Evolutionary conservation across 1,140 invertebrate genomes (phyloP).

Genomic region (Ceratina australensis): DNA sequence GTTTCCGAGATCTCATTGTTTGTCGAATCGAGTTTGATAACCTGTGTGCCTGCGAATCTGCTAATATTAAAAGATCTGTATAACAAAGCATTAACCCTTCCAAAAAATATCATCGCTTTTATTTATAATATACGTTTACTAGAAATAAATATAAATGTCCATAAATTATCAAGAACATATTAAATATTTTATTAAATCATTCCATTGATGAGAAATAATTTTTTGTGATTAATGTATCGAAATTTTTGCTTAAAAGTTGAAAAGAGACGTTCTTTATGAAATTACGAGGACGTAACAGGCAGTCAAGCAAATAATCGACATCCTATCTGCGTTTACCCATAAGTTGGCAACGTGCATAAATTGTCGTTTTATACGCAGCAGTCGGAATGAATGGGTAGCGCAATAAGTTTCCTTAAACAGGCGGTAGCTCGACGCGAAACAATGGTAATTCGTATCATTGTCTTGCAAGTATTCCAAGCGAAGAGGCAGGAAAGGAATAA

Average conservation of each 20-base stretch:
- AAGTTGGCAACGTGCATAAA: neutral
- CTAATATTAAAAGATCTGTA: neutral
- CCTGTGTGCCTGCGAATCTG: neutral
- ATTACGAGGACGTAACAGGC: too few species aligned
- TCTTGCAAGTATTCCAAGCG: neutral
- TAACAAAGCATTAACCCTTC: neutral
- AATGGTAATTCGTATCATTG: constrained; percentile 39
- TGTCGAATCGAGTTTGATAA: neutral
- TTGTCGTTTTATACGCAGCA: neutral
- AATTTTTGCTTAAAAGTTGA: too few species aligned
- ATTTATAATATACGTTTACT: too few species aligned
- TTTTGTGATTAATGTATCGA: too few species aligned
- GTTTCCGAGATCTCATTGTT: neutral
- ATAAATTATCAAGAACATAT: too few species aligned
- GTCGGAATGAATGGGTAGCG: neutral
- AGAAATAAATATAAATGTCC: too few species aligned
- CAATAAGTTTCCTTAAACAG: constrained; percentile 11
- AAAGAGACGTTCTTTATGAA: too few species aligned
- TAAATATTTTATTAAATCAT: too few species aligned
- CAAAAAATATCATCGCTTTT: too few species aligned
- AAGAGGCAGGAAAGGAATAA: neutral
- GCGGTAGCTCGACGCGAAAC: neutral
- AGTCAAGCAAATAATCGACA: too few species aligned
- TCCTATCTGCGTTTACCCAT: too few species aligned
- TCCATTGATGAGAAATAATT: too few species aligned